Conservation (phyloP, 37 sponge, comb jelly and placozoan genomes). For the Haliclona indistincta region DNA sequence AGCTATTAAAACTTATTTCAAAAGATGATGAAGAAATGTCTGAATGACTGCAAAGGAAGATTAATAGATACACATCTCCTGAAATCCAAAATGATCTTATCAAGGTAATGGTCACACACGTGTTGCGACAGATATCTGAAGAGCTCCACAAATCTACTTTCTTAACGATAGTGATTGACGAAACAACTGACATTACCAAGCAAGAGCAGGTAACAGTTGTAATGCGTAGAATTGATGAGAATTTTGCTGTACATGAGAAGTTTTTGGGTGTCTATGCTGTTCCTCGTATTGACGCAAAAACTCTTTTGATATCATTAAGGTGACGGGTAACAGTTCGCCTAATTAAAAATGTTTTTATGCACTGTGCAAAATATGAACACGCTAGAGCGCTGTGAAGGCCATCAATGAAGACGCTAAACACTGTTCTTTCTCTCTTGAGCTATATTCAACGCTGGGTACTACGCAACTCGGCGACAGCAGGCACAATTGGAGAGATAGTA, state of each 20-base stretch:
- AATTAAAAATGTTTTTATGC: no score
- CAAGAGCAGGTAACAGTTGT: not conserved
- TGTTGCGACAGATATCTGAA: slow-evolving; percentile 20
- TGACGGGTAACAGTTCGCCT: no score
- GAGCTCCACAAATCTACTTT: slow-evolving; percentile 9
- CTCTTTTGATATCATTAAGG: no score
- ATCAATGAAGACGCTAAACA: no score
- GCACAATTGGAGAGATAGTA: no score
- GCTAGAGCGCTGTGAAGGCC: no score
- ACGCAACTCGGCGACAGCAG: no score
- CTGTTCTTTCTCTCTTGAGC: no score
- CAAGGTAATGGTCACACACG: slow-evolving; percentile 25
- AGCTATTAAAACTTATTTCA: slow-evolving; percentile 15
- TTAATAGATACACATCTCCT: slow-evolving; percentile 44
- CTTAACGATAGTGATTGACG: not conserved
- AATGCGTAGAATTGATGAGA: not conserved
- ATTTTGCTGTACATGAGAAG: not conserved
- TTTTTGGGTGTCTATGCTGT: not conserved
- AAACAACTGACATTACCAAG: not conserved
- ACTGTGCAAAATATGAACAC: no score
- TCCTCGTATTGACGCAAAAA: not conserved
- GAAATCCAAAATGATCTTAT: slow-evolving; percentile 52
- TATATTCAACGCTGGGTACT: no score
- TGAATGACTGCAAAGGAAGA: slow-evolving; percentile 23
- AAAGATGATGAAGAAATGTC: slow-evolving; percentile 5